Evolutionary conservation across 2,113 vertebrate genomes (phyloP).

Genomic region (human): DNA sequence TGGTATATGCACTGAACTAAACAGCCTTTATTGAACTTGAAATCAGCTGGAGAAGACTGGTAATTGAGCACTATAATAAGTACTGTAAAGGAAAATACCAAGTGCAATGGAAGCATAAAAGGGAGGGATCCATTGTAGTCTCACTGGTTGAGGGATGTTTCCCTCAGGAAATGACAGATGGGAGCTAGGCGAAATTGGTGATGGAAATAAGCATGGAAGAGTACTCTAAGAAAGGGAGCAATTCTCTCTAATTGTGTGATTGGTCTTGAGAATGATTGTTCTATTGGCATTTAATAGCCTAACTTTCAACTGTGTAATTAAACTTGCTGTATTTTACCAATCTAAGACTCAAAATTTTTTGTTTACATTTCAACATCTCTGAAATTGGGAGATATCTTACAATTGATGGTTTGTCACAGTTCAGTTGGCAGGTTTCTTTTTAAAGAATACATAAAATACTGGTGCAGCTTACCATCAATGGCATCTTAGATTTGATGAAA

Average conservation of each 20-base stretch:
- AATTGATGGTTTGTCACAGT: neutral
- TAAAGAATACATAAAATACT: neutral
- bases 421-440: neutral
- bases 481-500: constrained; percentile 11
- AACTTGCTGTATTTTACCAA: constrained; percentile 37
- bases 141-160: neutral
- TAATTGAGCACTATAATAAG: neutral
- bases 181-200: neutral
- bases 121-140: neutral
- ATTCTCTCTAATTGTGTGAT: neutral
- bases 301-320: neutral
- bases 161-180: neutral
- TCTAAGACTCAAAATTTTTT: neutral
- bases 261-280: constrained; percentile 35
- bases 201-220: neutral
- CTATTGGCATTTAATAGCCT: neutral
- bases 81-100: neutral
- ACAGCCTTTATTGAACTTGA: constrained; percentile 12
- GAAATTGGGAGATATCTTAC: neutral
- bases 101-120: neutral
- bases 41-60: neutral
- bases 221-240: neutral
- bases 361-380: constrained; percentile 4
- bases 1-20: constrained; percentile 5
- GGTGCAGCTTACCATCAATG: neutral